phyloP scores from a whole-genome alignment of 2,113 vertebrate species.

The Talpa occidentalis region DNA sequence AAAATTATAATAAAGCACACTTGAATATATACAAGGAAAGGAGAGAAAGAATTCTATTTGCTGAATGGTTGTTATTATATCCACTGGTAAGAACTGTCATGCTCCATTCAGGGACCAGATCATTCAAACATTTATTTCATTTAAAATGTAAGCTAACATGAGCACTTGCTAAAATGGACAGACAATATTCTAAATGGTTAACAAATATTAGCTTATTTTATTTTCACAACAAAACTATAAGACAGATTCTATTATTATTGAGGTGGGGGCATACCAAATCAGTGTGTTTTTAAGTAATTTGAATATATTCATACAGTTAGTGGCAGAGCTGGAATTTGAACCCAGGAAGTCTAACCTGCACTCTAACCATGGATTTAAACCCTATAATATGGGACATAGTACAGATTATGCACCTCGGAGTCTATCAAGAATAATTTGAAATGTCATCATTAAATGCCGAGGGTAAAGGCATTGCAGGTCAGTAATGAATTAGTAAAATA shows the following conservation, averaged over 20 bases:
- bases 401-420: not conserved
- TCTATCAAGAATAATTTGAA: conserved; percentile 34
- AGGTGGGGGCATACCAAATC: not conserved
- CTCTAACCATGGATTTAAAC: not conserved
- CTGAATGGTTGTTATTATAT: not conserved
- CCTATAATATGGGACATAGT: not conserved
- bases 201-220: not conserved
- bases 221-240: not conserved
- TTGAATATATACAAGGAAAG: not conserved
- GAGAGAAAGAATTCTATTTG: not conserved
- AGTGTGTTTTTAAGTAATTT: not conserved
- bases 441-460: not conserved
- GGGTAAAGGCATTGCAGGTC: not conserved
- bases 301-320: not conserved
- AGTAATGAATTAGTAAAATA: not conserved
- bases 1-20: not conserved
- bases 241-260: not conserved
- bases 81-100: not conserved
- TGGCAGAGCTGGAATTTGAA: not conserved
- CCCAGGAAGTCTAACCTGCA: not conserved
- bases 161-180: not conserved
- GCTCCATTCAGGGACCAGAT: not conserved
- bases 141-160: not conserved
- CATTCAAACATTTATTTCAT: not conserved
- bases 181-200: not conserved